Evolutionary conservation across 2,113 vertebrate species (phyloP).

Genomic region (Callaeas wilsoni): DNA sequence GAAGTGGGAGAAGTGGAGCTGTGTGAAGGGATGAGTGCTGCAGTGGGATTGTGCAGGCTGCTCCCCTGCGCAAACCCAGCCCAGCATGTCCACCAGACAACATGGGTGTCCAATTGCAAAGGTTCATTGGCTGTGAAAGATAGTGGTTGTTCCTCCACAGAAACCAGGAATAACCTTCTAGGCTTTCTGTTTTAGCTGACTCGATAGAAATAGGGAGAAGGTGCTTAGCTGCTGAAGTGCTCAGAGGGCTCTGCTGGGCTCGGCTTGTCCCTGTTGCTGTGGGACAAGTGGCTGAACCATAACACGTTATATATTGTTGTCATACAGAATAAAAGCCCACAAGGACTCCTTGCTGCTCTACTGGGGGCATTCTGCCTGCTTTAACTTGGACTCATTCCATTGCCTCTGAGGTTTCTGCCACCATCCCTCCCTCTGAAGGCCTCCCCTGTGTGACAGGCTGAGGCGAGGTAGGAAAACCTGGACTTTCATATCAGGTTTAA

Average conservation of each 20-base stretch:
- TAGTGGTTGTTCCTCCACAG: accelerated
- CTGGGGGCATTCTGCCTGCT: background rate
- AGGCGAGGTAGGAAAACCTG: background rate
- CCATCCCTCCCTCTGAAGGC: background rate
- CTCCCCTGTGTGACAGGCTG: background rate
- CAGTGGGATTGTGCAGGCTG: background rate
- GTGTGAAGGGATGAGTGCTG: background rate
- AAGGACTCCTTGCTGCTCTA: background rate
- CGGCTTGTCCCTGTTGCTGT: background rate
- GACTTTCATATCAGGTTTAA: background rate
- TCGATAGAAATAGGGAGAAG: background rate
- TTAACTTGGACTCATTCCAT: background rate
- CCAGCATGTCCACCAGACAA: accelerated
- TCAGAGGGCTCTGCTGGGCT: background rate
- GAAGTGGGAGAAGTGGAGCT: background rate
- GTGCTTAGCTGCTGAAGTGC: background rate
- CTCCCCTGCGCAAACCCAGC: background rate
- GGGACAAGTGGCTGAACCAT: background rate
- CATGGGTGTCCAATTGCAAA: accelerated
- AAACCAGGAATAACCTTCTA: background rate
- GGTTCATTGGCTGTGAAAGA: background rate
- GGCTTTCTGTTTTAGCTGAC: background rate
- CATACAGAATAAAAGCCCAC: background rate
- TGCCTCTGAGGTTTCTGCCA: background rate
- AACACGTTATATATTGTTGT: background rate